Evolutionary conservation across 2,113 vertebrate genomes (phyloP).

Genomic region (Syngnathus typhle): DNA sequence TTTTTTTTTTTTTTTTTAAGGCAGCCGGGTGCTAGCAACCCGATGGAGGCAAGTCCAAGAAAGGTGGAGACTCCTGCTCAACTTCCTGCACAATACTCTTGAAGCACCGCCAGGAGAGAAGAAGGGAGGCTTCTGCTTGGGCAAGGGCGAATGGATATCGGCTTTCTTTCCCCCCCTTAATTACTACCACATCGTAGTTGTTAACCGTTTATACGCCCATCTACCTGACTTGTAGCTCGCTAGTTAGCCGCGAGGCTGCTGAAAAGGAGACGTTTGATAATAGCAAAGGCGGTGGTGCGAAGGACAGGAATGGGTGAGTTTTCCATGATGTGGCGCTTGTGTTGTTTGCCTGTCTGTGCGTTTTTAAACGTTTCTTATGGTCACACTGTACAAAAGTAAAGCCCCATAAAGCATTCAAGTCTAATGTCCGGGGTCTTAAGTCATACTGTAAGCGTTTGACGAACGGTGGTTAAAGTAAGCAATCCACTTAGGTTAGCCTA

Average conservation of each 20-base stretch:
- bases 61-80: slow-evolving; percentile 75
- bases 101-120: slow-evolving; percentile 26
- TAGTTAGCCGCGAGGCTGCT: slow-evolving; percentile 38
- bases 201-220: background rate
- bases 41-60: slow-evolving; percentile 61
- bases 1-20: slow-evolving; percentile 36
- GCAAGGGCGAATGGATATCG: slow-evolving; percentile 56
- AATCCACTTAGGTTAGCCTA: slow-evolving; percentile 43
- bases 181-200: background rate
- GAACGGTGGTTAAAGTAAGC: slow-evolving; percentile 34
- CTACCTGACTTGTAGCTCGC: slow-evolving; percentile 49
- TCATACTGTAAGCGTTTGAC: background rate
- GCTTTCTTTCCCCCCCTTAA: slow-evolving; percentile 1
- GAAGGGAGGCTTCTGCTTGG: slow-evolving; percentile 23
- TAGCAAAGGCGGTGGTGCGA: slow-evolving; percentile 37
- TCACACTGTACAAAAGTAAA: background rate
- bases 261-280: slow-evolving; percentile 45
- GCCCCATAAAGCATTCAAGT: background rate
- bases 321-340: slow-evolving; percentile 51
- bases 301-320: slow-evolving; percentile 74
- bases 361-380: background rate
- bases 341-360: background rate
- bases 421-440: slow-evolving; percentile 1
- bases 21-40: slow-evolving; percentile 18
- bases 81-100: slow-evolving; percentile 69